A percentile compares a stretch with the other conserved stretches of the same genome.
Evolutionary conservation across 2,113 vertebrate genomes (phyloP).

Genomic region (Neogale vison): DNA sequence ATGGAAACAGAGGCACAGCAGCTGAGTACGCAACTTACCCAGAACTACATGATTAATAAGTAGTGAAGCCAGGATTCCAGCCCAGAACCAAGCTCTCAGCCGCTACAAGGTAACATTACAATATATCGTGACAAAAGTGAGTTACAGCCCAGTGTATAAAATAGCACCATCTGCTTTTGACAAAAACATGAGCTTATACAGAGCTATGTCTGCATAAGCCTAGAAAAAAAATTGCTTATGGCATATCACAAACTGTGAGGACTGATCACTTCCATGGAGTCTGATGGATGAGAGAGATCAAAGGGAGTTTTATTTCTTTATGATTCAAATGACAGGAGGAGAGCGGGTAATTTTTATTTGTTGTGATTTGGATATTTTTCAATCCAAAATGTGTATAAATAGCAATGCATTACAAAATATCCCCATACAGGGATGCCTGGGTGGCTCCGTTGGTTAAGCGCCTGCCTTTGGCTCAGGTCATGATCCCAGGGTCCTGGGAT

Average conservation of each 20-base stretch:
- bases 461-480: too few species aligned
- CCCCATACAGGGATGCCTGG: background rate
- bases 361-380: background rate
- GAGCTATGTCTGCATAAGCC: background rate
- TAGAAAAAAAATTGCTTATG: background rate
- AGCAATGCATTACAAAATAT: background rate
- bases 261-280: background rate
- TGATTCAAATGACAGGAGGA: background rate
- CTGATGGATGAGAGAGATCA: background rate
- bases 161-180: background rate
- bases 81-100: background rate
- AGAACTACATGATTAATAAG: background rate
- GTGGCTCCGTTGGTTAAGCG: too few species aligned
- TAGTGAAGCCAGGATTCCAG: background rate
- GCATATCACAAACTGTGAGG: background rate
- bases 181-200: background rate
- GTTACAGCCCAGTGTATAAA: background rate
- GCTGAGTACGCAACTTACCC: background rate
- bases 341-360: background rate
- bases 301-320: background rate
- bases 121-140: background rate
- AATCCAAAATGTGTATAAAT: background rate
- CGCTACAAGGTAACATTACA: background rate
- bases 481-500: too few species aligned
- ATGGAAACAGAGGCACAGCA: background rate